A percentile compares a stretch with the other conserved stretches of the same genome.
Evolutionary conservation across 2,888 invertebrate genomes (phyloP).

Genomic region (Julus scanicus): DNA sequence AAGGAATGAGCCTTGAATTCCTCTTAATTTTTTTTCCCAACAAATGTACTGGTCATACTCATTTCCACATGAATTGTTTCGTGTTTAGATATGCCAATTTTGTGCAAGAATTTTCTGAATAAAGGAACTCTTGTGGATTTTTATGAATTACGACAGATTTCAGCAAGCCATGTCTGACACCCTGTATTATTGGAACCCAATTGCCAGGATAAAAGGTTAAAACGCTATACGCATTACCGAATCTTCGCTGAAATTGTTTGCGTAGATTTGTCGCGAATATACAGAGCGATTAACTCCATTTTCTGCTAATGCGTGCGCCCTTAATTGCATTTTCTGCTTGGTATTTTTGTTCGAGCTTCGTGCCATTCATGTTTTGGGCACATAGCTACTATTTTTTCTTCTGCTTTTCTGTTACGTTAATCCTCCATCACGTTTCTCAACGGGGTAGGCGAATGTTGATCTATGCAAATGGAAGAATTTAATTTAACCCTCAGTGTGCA

Average conservation of each 20-base stretch:
- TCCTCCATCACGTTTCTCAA: background rate
- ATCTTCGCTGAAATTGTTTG: background rate
- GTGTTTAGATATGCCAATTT: no score
- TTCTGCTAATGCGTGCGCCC: constrained; percentile 8
- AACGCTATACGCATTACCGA: constrained; percentile 5
- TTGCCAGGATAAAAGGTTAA: background rate
- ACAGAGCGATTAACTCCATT: constrained; percentile 23
- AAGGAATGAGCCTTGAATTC: no score
- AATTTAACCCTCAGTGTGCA: background rate
- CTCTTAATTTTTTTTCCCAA: no score
- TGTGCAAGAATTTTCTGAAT: no score
- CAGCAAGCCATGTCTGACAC: background rate
- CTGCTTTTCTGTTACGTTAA: background rate
- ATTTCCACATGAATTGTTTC: no score
- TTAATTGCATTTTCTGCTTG: background rate
- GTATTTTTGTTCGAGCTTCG: background rate
- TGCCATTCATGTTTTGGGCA: background rate
- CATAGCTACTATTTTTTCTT: background rate
- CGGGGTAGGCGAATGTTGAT: background rate
- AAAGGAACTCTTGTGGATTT: no score
- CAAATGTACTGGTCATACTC: no score
- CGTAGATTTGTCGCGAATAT: constrained; percentile 13
- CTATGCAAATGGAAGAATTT: constrained; percentile 23
- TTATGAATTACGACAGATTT: no score
- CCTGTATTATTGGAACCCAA: background rate